phyloP scores from a whole-genome alignment of 2,888 invertebrate species.

The Formica aserva region DNA sequence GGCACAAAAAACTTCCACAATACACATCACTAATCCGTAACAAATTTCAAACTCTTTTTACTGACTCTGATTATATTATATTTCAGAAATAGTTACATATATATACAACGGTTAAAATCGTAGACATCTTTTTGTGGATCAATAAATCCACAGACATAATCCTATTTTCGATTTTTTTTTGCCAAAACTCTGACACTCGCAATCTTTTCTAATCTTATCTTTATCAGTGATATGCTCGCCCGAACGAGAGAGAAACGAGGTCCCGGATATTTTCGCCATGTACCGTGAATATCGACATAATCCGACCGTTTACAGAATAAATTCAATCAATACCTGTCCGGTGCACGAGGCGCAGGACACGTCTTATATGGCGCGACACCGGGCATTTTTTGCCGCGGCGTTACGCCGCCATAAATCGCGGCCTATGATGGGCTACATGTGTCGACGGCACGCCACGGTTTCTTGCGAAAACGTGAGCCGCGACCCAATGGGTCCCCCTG shows the following conservation, averaged over 20 bases:
- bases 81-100: neutral
- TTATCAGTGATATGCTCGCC: neutral
- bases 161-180: neutral
- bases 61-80: conserved; percentile 26
- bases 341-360: conserved; percentile 72
- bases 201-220: conserved; percentile 16
- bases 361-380: conserved; percentile 80
- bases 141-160: neutral
- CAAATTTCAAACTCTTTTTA: conserved; percentile 9
- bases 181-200: neutral
- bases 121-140: neutral
- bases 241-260: neutral
- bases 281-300: conserved; percentile 68
- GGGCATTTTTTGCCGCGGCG: conserved; percentile 80
- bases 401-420: conserved; percentile 84
- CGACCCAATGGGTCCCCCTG: conserved; percentile 78
- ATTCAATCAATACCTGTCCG: conserved; percentile 82
- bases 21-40: conserved; percentile 22
- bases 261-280: conserved; percentile 12
- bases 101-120: neutral
- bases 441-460: conserved; percentile 84
- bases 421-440: conserved; percentile 85
- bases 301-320: conserved; percentile 82
- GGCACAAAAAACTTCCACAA: conserved; percentile 6
- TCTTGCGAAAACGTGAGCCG: conserved; percentile 85